These are phyloP conservation scores for Chironomus riparius DNA, from an alignment of 2,888 invertebrate genomes.

Conservation along the genomic window DNA sequence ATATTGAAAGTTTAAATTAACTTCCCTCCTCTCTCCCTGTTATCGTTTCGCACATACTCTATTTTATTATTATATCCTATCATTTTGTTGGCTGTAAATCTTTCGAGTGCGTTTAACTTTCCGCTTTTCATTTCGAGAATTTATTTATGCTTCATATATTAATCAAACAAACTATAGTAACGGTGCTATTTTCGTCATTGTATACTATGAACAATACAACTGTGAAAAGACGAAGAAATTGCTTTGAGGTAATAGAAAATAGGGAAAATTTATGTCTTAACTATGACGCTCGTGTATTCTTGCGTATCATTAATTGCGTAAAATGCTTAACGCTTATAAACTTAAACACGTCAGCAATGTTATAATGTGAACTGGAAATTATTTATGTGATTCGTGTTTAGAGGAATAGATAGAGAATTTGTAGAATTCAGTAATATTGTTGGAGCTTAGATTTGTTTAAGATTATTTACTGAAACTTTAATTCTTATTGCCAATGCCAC, in stretches of 20 bases:
- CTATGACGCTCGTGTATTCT: not conserved
- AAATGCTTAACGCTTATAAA: not conserved
- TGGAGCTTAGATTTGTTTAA: no score
- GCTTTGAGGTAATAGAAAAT: not conserved
- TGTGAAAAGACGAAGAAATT: not conserved
- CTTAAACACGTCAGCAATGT: not conserved
- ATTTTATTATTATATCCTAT: not conserved
- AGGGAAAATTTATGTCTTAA: not conserved
- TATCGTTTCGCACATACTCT: not conserved
- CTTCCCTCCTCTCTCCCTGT: not conserved
- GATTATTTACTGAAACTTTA: no score
- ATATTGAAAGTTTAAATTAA: no score
- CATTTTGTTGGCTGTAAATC: not conserved
- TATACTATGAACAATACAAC: not conserved
- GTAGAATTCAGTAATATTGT: no score
- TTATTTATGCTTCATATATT: not conserved
- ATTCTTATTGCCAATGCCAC: no score
- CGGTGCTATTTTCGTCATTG: not conserved
- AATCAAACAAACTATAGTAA: constrained; percentile 12
- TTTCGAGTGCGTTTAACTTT: not conserved
- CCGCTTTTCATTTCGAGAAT: not conserved
- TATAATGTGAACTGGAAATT: not conserved
- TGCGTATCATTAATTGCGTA: constrained; percentile 1
- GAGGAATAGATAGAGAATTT: no score
- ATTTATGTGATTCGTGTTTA: no score